Evolutionary conservation across 2,888 invertebrate species (phyloP).

Genomic region (Conops quadrifasciatus): DNA sequence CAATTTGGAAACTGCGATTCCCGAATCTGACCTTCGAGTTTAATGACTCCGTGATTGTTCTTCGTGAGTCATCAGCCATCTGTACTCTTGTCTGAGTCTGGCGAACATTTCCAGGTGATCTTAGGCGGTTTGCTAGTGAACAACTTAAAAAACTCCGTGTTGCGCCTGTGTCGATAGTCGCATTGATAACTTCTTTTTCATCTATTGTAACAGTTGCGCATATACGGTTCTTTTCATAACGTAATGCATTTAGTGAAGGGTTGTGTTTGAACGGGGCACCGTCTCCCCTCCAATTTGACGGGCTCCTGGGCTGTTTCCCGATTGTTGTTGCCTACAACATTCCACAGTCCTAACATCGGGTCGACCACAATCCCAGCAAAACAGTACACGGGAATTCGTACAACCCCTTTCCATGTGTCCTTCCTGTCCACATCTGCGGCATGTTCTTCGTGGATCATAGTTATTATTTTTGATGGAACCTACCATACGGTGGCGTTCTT

Average conservation of each 20-base stretch:
- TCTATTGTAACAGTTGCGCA: not conserved
- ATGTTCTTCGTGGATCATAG: not conserved
- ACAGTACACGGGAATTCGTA: not conserved
- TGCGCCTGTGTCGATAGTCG: not conserved
- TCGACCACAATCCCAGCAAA: not conserved
- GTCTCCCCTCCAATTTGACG: not conserved
- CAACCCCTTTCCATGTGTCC: conserved; percentile 1
- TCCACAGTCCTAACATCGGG: not conserved
- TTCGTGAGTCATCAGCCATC: too few relatives aligned
- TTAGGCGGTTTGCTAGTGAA: too few relatives aligned
- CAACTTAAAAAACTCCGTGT: not conserved
- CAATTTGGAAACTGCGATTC: not conserved
- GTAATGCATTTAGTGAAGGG: not conserved
- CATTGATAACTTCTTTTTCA: not conserved
- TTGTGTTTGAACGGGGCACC: not conserved
- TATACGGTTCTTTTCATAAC: not conserved
- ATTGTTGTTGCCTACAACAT: not conserved
- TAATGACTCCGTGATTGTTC: not conserved
- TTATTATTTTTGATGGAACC: not conserved
- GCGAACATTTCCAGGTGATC: too few relatives aligned
- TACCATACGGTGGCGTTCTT: not conserved
- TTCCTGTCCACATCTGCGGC: not conserved
- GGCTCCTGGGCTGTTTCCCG: not conserved
- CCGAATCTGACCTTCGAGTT: not conserved
- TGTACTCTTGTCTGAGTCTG: too few relatives aligned